Base-by-base conservation (phyloP, 2,113 vertebrate species). In the Pardalotus punctatus region DNA sequence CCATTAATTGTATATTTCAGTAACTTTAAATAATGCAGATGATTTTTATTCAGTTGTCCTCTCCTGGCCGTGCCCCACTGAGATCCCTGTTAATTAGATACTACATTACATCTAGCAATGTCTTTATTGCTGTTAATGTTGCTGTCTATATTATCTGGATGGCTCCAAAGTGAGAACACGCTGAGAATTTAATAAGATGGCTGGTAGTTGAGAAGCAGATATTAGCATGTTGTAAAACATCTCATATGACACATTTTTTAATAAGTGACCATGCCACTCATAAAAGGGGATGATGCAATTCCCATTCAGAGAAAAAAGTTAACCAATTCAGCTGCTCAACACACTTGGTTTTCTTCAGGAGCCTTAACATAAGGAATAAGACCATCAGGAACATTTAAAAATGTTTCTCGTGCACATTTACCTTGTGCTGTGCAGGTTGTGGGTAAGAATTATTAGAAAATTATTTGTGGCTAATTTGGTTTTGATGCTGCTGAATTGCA, bases 21-120 rank as follows among this genome's bases (percentile, higher is more conserved):
- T 90, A 81, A 85, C 38, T 86, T 93, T 67, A 86, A 93, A 92
- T 81, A 94, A 90, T 81, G 58, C 73, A 92, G 83, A 86, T 93
- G n/a, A 66, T 73, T 93, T 93, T 94, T 79, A 62, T 90, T 91
- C 73, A 65, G 45, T 88, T 90, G 85, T 97, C 82, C 54, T 93
- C 66, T 94, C 23, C 91, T 93, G 83, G 92, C 58, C 29, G 22
- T 86, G 79, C 62, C 90, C 80, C 57, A 93, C 57, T 60, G 96
- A 97, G 95, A 92, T 97, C 85, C 54, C 62, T 90, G 85, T 88
- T 97, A 97, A 96, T 97, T 96, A 96, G 94, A 67, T 92, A 88
- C 69, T 88, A 72, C 38, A 77, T 95, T 88, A 67, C 35, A 90
- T 89, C 80, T 86, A 96, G 83, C 80, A 89, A 66, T 83, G 64